Base-by-base conservation (phyloP, 2,888 invertebrate genomes). In the Resseliella maxima region DNA sequence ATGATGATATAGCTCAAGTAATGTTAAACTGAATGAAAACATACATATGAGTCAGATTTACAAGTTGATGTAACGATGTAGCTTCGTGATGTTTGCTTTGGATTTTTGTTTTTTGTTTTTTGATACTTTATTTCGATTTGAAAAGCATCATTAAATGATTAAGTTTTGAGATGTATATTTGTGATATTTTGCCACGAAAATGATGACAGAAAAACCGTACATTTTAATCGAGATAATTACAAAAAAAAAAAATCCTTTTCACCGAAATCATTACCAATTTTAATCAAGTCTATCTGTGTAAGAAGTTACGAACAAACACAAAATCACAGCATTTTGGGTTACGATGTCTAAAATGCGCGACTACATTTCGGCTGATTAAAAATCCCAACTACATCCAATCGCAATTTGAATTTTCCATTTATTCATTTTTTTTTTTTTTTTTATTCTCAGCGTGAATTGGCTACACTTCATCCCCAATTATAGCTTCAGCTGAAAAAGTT, bases 401-500 rank as follows among this genome's bases (percentile, higher is more conserved):
- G 41, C 3, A 3, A 72, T 72, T 72, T 72, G 31, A 10, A 5
- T 72, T 35, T 3, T 15, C n/a, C 72, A 15, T 72, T 31, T 5
- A 31, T 15, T 72, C n/a, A n/a, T n/a, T n/a, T n/a, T 31, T 72
- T 35, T 5, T 8, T n/a, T 24, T 59, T 59, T 72, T 72, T 27
- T 31, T 31, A 24, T 10, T 3, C 59, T 24, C 24, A n/a, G 24
- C n/a, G n/a, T 6, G 31, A 72, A 31, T 72, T 72, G 72, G 72
- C 72, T 3, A 72, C 72, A 72, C 31, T 72, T 72, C 72, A 72
- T 72, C 31, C 31, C 72, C 72, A 72, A 72, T 72, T 72, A 72
- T 72, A 72, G 31, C 72, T 72, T 50, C 15, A 18, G 46, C 8
- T 50, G 18, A 18, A 50, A 50, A 50, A 50, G 15, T 50, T 6